phyloP scores from a whole-genome alignment of 2,113 vertebrate species.

The Petromus typicus region DNA sequence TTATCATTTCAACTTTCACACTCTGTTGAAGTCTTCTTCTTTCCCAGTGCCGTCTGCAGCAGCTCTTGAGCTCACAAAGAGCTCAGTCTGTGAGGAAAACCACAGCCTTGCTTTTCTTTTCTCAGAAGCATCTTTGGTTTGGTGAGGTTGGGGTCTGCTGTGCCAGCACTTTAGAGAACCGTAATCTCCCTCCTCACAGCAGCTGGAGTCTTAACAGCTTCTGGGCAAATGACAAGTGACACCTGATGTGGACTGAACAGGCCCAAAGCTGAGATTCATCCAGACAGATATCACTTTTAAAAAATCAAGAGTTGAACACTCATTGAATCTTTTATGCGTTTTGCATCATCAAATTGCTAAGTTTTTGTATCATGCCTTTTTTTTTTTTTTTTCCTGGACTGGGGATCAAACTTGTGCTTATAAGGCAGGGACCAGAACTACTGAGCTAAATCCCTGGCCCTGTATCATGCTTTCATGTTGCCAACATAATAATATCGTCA shows the following conservation, averaged over 20 bases:
- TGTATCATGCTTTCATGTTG: background rate
- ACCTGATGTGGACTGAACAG: no score
- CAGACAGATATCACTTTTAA: background rate
- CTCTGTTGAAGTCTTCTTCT: background rate
- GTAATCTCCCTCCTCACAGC: background rate
- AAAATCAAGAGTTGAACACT: background rate
- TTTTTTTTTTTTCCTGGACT: no score
- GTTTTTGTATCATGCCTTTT: background rate
- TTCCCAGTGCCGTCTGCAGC: background rate
- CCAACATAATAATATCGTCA: background rate
- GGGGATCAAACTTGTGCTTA: no score
- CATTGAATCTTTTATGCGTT: background rate
- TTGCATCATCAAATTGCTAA: background rate
- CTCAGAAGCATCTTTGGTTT: background rate
- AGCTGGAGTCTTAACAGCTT: background rate
- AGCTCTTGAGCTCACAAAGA: background rate
- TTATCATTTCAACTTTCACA: background rate
- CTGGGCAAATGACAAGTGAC: background rate
- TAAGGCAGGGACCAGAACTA: no score
- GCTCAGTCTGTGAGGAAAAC: background rate
- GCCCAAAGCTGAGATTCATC: background rate
- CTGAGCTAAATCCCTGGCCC: no score
- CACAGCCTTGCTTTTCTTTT: background rate
- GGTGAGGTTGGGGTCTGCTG: background rate
- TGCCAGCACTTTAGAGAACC: background rate